Conservation (phyloP, 2,888 invertebrate species). For the Himalopsyche kuldschensis region DNA sequence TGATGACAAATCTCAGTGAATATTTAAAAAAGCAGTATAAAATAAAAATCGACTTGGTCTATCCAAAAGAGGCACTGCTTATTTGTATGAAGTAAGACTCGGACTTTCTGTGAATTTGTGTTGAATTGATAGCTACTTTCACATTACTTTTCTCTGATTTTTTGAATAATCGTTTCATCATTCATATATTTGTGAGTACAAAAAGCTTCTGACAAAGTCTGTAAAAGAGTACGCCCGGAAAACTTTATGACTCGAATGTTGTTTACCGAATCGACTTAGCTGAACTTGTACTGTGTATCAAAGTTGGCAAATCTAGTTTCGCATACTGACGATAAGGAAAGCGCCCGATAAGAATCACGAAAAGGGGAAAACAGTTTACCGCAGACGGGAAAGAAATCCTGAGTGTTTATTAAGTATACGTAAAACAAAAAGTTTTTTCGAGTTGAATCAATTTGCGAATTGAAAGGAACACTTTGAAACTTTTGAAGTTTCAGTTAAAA, state of each 20-base stretch:
- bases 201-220: background rate
- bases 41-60: too few relatives aligned
- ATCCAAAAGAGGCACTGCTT: too few relatives aligned
- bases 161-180: background rate
- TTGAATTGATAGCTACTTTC: background rate
- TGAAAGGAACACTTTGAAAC: background rate
- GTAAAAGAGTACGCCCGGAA: background rate
- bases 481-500: background rate
- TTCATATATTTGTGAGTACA: background rate
- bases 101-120: background rate
- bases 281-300: background rate
- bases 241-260: background rate
- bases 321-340: background rate
- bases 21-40: too few relatives aligned
- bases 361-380: background rate
- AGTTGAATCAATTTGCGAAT: constrained; percentile 1
- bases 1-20: too few relatives aligned
- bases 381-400: background rate
- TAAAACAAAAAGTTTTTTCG: background rate
- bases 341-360: background rate
- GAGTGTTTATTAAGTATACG: constrained; percentile 1
- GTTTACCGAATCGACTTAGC: background rate
- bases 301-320: background rate
- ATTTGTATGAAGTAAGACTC: background rate
- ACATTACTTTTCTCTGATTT: background rate